Base-by-base conservation (phyloP, 1,140 invertebrate genomes). In the Patella vulgata region DNA sequence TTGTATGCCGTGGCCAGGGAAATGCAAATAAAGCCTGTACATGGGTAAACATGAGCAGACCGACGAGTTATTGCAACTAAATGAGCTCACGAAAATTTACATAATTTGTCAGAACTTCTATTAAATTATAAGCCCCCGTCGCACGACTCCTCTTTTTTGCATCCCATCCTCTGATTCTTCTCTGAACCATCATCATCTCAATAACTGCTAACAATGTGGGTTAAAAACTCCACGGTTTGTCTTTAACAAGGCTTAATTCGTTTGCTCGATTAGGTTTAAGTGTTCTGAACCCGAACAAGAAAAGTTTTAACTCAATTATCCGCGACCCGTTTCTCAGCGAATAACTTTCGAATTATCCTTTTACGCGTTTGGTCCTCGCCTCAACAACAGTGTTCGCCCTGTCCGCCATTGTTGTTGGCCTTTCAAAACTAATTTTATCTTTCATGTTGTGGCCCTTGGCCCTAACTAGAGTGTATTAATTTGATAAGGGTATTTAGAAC, bases 161-260 rank as follows among this genome's bases (percentile, higher is more conserved):
- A 52, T n/a, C 31, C 28, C 17, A 31, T 31, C 42, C 42, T 23
- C 42, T n/a, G n/a, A n/a, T 44, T n/a, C 42, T 6, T 36, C 33
- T 36, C 14, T 36, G 14, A 36, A 36, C 6, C 6, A 8, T 14
- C 14, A 14, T 5, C 33, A 36, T 36, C 33, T 36, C 6, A 36
- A 36, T 36, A 36, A 14, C 5, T 5, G 33, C 5, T 5, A 36
- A 36, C 46, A 50, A 50, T 25, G 27, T 50, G 21, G 27, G 21
- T 27, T 27, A 21, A 50, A 50, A 27, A 50, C 21, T 50, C n/a
- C 14, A 25, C n/a, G 21, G 11, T 17, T 33, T 33, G n/a, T 36
- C 30, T 40, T 54, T 54, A 36, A 54, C 21, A 30, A 30, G 52
- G 40, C 23, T 54, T 54, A 54, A 54, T 30, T 54, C 52, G 52